These are phyloP conservation scores for Alexandromys fortis DNA, from an alignment of 2,113 vertebrate species.

Conservation along the genomic window DNA sequence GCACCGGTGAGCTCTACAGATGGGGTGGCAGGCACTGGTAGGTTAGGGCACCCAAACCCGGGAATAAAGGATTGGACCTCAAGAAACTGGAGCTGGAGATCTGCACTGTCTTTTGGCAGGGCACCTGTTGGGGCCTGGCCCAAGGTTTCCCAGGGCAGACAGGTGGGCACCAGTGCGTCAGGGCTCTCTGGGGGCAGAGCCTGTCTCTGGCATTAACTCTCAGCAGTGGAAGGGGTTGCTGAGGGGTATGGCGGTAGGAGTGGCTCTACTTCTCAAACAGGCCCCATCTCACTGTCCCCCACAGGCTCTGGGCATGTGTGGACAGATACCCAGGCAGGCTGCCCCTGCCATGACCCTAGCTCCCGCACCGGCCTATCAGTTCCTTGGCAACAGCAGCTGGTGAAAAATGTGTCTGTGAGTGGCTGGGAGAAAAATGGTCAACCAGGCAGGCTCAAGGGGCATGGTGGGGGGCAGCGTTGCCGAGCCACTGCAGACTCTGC, in stretches of 20 bases:
- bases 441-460: constrained; percentile 49
- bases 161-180: neutral
- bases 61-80: neutral
- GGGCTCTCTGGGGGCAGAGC: neutral
- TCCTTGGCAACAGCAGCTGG: constrained; percentile 19
- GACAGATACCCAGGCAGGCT: constrained; percentile 26
- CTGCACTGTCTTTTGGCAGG: neutral
- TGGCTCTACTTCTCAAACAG: neutral
- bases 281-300: neutral
- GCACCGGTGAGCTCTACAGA: constrained; percentile 27
- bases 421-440: constrained; percentile 1
- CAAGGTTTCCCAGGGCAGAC: neutral
- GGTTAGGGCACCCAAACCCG: neutral
- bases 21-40: neutral
- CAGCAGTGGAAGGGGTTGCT: neutral
- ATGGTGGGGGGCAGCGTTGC: neutral
- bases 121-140: constrained; percentile 61
- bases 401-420: constrained; percentile 60
- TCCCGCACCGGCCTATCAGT: neutral
- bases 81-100: neutral
- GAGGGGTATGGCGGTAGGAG: neutral
- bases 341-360: constrained; percentile 54
- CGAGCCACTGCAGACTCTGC: neutral
- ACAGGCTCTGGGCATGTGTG: neutral
- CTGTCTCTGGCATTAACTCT: neutral